These are phyloP conservation scores for Halcyon malimbica DNA, from an alignment of 2,113 vertebrate genomes.

Conservation along the genomic window DNA sequence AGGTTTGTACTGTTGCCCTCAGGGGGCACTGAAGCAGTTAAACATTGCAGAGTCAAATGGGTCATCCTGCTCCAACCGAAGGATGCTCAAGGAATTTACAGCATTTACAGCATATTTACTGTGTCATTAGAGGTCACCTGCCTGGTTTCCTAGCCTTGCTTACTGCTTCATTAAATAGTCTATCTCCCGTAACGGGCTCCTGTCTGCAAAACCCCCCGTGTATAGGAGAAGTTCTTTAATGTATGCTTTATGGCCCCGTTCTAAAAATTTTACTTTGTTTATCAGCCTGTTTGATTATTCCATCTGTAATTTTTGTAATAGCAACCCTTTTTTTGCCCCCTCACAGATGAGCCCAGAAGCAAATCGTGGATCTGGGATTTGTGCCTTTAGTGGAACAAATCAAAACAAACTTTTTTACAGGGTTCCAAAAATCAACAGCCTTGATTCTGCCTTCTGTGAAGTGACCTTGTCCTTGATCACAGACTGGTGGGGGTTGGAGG, in stretches of 20 bases:
- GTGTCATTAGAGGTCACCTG: background rate
- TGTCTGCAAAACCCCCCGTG: background rate
- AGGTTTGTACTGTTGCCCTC: slow-evolving; percentile 17
- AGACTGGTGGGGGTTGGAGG: background rate
- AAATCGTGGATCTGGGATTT: background rate
- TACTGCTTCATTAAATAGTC: background rate
- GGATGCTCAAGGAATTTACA: background rate
- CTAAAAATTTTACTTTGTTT: background rate
- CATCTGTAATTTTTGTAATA: background rate
- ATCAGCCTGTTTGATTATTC: background rate
- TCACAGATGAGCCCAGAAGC: background rate
- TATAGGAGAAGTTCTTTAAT: background rate
- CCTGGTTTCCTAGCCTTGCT: background rate
- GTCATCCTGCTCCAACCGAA: background rate
- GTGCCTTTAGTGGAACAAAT: background rate
- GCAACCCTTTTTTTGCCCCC: background rate
- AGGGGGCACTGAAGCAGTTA: slow-evolving; percentile 56
- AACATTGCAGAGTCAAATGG: background rate
- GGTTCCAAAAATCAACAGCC: background rate
- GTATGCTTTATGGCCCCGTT: fast-evolving
- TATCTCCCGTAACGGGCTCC: background rate
- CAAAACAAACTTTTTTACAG: background rate
- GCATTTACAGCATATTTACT: background rate
- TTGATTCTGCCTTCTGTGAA: too few species aligned
- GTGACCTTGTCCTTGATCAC: background rate